These are phyloP conservation scores for Diplolepis rosae DNA, from an alignment of 2,888 invertebrate species.

Conservation along the genomic window DNA sequence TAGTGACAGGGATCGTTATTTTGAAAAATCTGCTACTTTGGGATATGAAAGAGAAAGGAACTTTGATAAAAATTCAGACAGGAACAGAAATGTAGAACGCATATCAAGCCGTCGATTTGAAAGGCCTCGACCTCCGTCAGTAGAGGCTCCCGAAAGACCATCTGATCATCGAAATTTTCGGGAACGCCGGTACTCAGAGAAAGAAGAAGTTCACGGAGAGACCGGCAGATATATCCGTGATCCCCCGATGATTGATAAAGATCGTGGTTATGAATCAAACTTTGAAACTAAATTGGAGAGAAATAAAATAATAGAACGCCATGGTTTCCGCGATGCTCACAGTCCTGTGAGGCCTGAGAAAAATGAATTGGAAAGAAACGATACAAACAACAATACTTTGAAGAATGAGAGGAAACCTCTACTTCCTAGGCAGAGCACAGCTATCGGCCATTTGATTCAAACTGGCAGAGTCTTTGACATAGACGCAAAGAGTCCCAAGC, in stretches of 20 bases:
- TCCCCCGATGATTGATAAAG: conserved; percentile 61
- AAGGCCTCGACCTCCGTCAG: conserved; percentile 68
- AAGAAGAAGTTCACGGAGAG: conserved; percentile 69
- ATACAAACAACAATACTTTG: conserved; percentile 67
- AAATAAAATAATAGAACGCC: conserved; percentile 65
- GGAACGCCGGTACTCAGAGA: conserved; percentile 67
- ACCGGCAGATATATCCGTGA: conserved; percentile 54
- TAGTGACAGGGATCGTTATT: conserved; percentile 54
- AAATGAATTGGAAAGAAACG: conserved; percentile 59
- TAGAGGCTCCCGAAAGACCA: conserved; percentile 70
- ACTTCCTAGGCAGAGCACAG: conserved; percentile 74
- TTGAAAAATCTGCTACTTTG: conserved; percentile 53
- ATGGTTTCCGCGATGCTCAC: conserved; percentile 46
- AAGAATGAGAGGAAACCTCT: conserved; percentile 74
- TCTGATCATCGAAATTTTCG: conserved; percentile 50
- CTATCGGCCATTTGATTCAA: conserved; percentile 60
- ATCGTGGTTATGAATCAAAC: conserved; percentile 71
- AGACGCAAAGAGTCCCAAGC: conserved; percentile 73
- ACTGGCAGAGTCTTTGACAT: conserved; percentile 74
- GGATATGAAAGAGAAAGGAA: conserved; percentile 62
- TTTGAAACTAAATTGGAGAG: conserved; percentile 71
- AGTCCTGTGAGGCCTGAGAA: conserved; percentile 35
- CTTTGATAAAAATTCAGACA: conserved; percentile 64
- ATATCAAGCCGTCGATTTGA: conserved; percentile 63
- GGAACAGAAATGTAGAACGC: conserved; percentile 58